Conservation (phyloP, 2,113 vertebrate genomes). For the Odontophorus gujanensis region DNA sequence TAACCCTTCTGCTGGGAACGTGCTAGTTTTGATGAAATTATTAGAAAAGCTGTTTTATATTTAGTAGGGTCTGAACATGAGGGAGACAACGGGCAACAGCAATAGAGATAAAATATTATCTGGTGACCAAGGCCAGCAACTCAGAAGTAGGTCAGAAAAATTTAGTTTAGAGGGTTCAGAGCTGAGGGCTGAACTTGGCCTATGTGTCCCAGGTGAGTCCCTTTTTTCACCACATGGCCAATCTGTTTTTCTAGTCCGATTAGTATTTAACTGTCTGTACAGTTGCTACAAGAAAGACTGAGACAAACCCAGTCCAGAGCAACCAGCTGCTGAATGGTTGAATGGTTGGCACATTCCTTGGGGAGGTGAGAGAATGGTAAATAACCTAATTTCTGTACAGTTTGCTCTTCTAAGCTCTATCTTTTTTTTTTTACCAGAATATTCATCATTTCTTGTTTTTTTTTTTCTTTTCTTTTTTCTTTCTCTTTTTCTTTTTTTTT, state of each 20-base stretch:
- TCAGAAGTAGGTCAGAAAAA: background rate
- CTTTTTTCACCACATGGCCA: background rate
- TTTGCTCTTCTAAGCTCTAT: background rate
- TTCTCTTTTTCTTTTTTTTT: background rate
- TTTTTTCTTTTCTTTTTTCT: background rate
- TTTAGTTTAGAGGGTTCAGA: background rate
- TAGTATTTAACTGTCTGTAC: constrained; percentile 67
- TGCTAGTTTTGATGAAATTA: background rate
- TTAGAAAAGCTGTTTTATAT: background rate
- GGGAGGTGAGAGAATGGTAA: constrained; percentile 2
- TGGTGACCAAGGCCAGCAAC: background rate
- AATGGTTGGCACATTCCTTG: background rate
- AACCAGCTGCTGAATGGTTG: background rate
- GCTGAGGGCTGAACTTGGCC: background rate
- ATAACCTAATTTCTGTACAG: background rate
- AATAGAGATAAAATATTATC: background rate
- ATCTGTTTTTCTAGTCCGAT: constrained; percentile 32
- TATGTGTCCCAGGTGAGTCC: background rate
- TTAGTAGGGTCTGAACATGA: background rate
- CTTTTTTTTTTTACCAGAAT: background rate
- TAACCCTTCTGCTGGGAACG: background rate
- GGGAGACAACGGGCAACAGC: background rate
- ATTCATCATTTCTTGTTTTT: background rate
- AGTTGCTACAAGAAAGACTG: constrained; percentile 29
- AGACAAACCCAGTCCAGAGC: constrained; percentile 17